phyloP scores from a whole-genome alignment of 2,797 vertebrate species.

The Yasuhikotakia modesta region DNA sequence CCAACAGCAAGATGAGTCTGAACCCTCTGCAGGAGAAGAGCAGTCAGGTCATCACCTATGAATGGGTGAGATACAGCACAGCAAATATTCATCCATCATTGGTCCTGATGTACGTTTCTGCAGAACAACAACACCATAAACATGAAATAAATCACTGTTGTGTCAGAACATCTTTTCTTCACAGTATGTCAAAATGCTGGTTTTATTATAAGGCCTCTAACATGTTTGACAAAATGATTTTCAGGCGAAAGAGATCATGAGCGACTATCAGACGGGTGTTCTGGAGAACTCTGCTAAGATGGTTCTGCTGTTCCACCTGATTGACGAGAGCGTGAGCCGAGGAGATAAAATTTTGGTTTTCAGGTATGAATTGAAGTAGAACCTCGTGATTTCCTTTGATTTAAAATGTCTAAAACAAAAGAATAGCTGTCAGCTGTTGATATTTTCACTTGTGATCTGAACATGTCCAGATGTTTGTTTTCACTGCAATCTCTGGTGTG shows the following conservation, averaged over 20 bases:
- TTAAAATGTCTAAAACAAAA: neutral
- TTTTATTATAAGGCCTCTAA: neutral
- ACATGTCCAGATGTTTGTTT: constrained; percentile 8
- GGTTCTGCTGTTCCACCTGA: constrained; percentile 94
- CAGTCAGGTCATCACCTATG: constrained; percentile 97
- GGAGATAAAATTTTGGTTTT: constrained; percentile 97
- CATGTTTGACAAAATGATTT: constrained; percentile 28
- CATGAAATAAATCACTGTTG: neutral
- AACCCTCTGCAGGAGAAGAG: constrained; percentile 90
- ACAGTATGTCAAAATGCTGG: neutral
- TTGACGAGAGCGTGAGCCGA: constrained; percentile 90
- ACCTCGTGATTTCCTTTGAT: too few relatives aligned
- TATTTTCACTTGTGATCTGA: neutral
- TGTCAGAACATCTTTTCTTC: neutral
- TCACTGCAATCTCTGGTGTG: neutral
- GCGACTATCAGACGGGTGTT: constrained; percentile 87
- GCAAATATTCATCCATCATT: constrained; percentile 96
- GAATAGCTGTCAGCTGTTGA: neutral
- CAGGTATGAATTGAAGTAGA: constrained; percentile 76
- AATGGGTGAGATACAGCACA: constrained; percentile 84
- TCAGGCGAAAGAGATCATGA: constrained; percentile 94
- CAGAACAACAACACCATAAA: constrained; percentile 33
- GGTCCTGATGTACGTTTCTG: constrained; percentile 96
- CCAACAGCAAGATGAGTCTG: constrained; percentile 88
- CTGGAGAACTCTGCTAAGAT: constrained; percentile 97